Conservation (phyloP, 2,888 invertebrate species). For the Chaetoderma sp. region DNA sequence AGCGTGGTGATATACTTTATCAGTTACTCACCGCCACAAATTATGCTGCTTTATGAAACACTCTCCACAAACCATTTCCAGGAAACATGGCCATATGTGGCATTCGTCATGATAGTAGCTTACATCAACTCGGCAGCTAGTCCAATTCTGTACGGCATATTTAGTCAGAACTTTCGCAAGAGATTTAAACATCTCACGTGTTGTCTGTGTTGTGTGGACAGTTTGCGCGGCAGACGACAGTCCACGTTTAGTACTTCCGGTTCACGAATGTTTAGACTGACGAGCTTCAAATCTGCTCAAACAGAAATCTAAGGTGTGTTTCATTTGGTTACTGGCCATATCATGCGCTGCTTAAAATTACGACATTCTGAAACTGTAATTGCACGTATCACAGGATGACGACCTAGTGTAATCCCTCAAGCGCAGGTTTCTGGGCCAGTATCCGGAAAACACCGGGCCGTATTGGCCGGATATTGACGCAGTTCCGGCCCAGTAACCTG, state of each 20-base stretch:
- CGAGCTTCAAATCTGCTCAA: not conserved
- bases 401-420: too few species aligned
- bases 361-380: too few species aligned
- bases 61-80: constrained; percentile 56
- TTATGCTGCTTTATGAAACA: constrained; percentile 62
- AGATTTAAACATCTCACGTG: constrained; percentile 56
- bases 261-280: not conserved
- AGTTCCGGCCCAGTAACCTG: too few species aligned
- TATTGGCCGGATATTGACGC: too few species aligned
- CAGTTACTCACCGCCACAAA: constrained; percentile 71
- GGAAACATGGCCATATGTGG: constrained; percentile 62
- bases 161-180: constrained; percentile 66
- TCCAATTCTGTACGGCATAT: constrained; percentile 68
- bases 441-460: too few species aligned
- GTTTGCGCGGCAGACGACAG: not conserved
- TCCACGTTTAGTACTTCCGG: not conserved
- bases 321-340: too few species aligned
- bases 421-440: too few species aligned
- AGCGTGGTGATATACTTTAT: constrained; percentile 71
- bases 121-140: constrained; percentile 69
- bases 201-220: constrained; percentile 4
- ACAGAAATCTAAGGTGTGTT: not conserved
- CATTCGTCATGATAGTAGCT: constrained; percentile 66
- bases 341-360: too few species aligned
- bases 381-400: too few species aligned